Evolutionary conservation across 2,888 invertebrate genomes (phyloP).

Genomic region (Phengaris arion): DNA sequence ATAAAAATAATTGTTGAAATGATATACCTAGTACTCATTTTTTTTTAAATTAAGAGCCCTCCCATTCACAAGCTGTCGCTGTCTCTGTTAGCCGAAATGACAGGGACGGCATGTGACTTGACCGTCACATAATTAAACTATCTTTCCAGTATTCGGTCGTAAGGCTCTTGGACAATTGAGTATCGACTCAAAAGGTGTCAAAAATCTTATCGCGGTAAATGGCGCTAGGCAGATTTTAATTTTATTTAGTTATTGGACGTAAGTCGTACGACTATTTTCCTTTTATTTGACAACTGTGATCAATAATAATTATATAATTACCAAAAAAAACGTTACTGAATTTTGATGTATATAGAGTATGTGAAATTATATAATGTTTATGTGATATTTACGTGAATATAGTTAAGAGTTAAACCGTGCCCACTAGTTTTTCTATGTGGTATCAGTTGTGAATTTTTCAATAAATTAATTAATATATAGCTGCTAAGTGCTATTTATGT

Average conservation of each 20-base stretch:
- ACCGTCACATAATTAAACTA: too few relatives aligned
- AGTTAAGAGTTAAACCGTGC: slow-evolving; percentile 79
- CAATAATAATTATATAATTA: slow-evolving; percentile 54
- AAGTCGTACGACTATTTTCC: slow-evolving; percentile 40
- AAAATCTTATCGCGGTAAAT: too few relatives aligned
- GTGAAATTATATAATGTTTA: slow-evolving; percentile 76
- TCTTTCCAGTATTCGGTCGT: too few relatives aligned
- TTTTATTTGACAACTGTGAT: slow-evolving; percentile 51
- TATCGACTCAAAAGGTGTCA: too few relatives aligned
- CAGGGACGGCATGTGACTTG: too few relatives aligned
- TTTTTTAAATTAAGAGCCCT: too few relatives aligned
- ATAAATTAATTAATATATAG: slow-evolving; percentile 72
- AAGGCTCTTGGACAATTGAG: too few relatives aligned
- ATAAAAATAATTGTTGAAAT: too few relatives aligned
- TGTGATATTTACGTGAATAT: slow-evolving; percentile 73
- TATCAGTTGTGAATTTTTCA: slow-evolving; percentile 79
- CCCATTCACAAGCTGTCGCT: too few relatives aligned
- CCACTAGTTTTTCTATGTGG: slow-evolving; percentile 80
- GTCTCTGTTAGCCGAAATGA: too few relatives aligned
- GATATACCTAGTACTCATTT: too few relatives aligned
- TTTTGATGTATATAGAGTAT: slow-evolving; percentile 71
- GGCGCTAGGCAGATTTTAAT: too few relatives aligned
- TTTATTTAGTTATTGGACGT: not conserved
- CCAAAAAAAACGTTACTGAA: slow-evolving; percentile 59
- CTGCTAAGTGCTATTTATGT: not conserved